A percentile compares a stretch with the other conserved stretches of the same genome.
Conservation (phyloP, 2,797 vertebrate genomes). For the Pseudotriccus pelzelni region DNA sequence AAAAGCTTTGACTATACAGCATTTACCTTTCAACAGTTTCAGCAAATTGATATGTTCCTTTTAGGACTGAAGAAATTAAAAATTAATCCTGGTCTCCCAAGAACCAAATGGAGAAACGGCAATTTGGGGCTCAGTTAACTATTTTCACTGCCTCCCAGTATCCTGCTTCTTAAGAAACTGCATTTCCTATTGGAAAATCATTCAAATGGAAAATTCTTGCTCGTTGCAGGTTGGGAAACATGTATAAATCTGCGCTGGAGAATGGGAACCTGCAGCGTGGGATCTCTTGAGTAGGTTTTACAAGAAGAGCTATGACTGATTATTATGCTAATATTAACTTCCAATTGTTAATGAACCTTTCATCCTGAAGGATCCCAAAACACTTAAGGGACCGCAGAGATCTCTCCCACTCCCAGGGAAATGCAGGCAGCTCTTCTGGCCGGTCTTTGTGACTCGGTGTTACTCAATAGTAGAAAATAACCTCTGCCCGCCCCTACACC, state of each 20-base stretch:
- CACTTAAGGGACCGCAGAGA: not conserved
- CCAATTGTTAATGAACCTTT: conserved; percentile 17
- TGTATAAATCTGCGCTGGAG: rapidly evolving
- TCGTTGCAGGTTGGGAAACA: not conserved
- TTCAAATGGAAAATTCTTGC: not conserved
- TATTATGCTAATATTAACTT: conserved; percentile 51
- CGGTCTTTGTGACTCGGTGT: not conserved
- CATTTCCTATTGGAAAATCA: conserved; percentile 22
- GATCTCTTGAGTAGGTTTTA: not conserved
- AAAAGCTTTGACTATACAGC: not conserved
- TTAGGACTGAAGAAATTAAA: not conserved
- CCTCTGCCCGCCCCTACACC: not conserved
- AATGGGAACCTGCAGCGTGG: conserved; percentile 7
- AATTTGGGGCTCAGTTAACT: not conserved
- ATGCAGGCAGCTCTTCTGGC: not conserved
- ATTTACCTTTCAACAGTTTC: not conserved
- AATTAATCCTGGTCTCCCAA: not conserved
- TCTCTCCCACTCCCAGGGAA: not conserved
- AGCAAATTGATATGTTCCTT: not conserved
- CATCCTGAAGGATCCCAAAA: conserved; percentile 23
- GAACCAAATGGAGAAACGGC: not conserved
- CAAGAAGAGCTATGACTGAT: not conserved
- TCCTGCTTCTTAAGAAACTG: not conserved
- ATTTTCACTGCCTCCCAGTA: rapidly evolving
- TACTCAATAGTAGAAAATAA: conserved; percentile 4